Conservation (phyloP, 2,113 vertebrate genomes). For the Limnothrissa miodon region DNA sequence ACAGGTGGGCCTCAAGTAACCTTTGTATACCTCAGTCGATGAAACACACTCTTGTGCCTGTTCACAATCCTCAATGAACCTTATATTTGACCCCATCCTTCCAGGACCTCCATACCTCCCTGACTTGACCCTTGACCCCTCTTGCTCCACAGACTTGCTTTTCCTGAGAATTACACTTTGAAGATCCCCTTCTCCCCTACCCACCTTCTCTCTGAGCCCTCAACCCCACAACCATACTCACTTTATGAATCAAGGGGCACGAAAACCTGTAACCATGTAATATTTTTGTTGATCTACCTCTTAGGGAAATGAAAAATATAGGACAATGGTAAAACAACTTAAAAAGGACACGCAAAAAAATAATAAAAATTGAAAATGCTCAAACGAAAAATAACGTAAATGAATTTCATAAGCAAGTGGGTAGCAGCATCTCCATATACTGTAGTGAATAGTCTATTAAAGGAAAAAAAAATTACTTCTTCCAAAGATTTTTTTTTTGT, state of each 20-base stretch:
- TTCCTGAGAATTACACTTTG: slow-evolving; percentile 23
- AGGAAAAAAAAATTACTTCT: slow-evolving; percentile 68
- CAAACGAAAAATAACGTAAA: slow-evolving; percentile 62
- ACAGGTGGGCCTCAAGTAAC: slow-evolving; percentile 1
- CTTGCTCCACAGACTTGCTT: background rate
- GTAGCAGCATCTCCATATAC: slow-evolving; percentile 85
- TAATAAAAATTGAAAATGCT: slow-evolving; percentile 60
- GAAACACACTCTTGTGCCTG: slow-evolving; percentile 38
- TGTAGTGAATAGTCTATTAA: slow-evolving; percentile 81
- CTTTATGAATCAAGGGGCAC: slow-evolving; percentile 61
- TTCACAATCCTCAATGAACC: slow-evolving; percentile 24
- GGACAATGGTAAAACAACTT: slow-evolving; percentile 62
- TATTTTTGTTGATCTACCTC: slow-evolving; percentile 93
- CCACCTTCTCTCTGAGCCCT: slow-evolving; percentile 28
- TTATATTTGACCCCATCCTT: slow-evolving; percentile 13
- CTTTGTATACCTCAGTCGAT: slow-evolving; percentile 16
- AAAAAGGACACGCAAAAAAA: slow-evolving; percentile 70
- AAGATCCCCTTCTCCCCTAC: background rate
- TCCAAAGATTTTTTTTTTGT: slow-evolving; percentile 79
- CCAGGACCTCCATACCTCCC: slow-evolving; percentile 18
- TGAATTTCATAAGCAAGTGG: slow-evolving; percentile 72
- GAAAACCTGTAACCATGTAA: slow-evolving; percentile 65
- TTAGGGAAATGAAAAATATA: slow-evolving; percentile 82
- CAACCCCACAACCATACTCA: slow-evolving; percentile 32
- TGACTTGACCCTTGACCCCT: slow-evolving; percentile 4